Evolutionary conservation across 2,797 vertebrate genomes (phyloP).

Genomic region (Gymnoscopelus braueri): DNA sequence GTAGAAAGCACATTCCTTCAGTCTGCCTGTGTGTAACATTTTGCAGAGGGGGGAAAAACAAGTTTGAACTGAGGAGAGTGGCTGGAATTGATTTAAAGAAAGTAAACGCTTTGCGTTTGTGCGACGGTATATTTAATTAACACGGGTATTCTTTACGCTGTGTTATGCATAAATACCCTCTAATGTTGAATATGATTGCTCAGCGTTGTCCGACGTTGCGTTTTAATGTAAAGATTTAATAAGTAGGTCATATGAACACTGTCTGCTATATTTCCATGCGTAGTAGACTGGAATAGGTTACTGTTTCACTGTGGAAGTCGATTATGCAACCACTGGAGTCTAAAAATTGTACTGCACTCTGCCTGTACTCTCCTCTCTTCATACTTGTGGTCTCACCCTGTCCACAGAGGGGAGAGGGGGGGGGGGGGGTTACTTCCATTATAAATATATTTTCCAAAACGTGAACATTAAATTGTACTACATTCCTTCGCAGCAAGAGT

Average conservation of each 20-base stretch:
- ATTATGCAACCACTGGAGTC: constrained; percentile 72
- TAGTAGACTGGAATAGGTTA: constrained; percentile 42
- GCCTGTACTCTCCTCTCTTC: constrained; percentile 65
- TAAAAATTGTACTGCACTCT: constrained; percentile 67
- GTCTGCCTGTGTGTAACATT: constrained; percentile 19
- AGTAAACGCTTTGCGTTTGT: constrained; percentile 15
- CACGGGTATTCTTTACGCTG: not conserved
- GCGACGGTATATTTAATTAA: not conserved
- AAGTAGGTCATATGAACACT: constrained; percentile 44
- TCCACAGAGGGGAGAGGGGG: constrained; percentile 46
- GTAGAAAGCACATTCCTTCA: constrained; percentile 70
- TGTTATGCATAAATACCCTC: not conserved
- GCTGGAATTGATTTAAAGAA: constrained; percentile 22
- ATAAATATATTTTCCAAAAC: constrained; percentile 62
- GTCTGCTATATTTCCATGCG: constrained; percentile 23
- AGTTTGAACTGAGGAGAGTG: constrained; percentile 22
- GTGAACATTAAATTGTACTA: not conserved
- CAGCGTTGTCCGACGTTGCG: not conserved
- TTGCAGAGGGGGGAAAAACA: constrained; percentile 27
- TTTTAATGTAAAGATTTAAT: not conserved
- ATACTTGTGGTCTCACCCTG: constrained; percentile 67
- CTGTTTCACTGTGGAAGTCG: constrained; percentile 46
- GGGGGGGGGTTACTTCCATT: constrained; percentile 65
- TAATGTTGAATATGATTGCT: not conserved
- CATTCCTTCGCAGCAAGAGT: constrained; percentile 51